Conservation (phyloP, 1,140 invertebrate species). For the Dolichoris vasculosae region DNA sequence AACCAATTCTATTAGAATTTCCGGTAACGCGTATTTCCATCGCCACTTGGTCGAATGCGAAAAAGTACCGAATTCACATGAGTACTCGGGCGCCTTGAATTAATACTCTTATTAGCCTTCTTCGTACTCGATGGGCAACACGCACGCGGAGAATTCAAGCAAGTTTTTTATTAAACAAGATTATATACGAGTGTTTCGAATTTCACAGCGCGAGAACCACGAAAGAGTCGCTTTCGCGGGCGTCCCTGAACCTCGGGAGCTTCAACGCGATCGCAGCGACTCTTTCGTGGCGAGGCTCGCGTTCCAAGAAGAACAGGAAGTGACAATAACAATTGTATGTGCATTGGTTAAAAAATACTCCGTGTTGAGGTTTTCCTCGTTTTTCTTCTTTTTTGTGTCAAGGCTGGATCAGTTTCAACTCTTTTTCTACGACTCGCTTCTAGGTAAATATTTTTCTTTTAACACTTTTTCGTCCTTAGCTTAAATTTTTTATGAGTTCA, state of each 20-base stretch:
- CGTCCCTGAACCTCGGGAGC: slow-evolving; percentile 24
- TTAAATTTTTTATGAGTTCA: not conserved
- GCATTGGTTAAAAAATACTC: not conserved
- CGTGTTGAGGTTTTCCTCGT: not conserved
- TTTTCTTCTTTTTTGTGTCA: slow-evolving; percentile 6
- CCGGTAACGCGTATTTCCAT: too few species aligned
- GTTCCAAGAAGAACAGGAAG: slow-evolving; percentile 30
- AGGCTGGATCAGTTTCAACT: not conserved
- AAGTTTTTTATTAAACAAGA: too few species aligned
- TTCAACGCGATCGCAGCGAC: not conserved
- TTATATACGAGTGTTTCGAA: not conserved
- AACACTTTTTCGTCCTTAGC: not conserved
- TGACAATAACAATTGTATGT: slow-evolving; percentile 3
- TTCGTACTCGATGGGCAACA: too few species aligned
- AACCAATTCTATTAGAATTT: too few species aligned
- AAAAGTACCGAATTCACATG: too few species aligned
- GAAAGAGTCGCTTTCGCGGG: not conserved
- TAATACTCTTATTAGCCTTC: too few species aligned
- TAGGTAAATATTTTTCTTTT: not conserved
- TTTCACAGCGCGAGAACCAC: not conserved
- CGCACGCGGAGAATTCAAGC: too few species aligned
- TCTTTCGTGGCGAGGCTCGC: not conserved
- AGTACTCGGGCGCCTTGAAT: too few species aligned
- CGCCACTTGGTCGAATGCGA: too few species aligned
- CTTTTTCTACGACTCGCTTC: not conserved